Conservation (phyloP, 2,797 vertebrate genomes). For the Lacerta bilineata region DNA sequence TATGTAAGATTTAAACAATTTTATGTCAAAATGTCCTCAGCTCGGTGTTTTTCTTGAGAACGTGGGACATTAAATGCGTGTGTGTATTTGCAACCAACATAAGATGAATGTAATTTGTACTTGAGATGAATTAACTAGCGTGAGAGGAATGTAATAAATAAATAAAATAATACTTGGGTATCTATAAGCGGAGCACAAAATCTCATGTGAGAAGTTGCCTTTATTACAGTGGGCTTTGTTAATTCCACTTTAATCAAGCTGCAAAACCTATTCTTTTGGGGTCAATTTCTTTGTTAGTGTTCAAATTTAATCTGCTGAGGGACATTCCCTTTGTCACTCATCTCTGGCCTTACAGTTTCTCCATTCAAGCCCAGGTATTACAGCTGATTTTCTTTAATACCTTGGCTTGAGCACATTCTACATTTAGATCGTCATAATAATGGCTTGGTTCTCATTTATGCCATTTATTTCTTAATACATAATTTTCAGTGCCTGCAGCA, state of each 20-base stretch:
- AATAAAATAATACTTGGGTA: no score
- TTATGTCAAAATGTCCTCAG: neutral
- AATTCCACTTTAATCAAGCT: neutral
- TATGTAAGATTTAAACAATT: neutral
- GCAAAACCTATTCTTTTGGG: neutral
- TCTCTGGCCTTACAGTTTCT: neutral
- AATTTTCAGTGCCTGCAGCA: neutral
- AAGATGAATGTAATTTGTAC: neutral
- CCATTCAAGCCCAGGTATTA: neutral
- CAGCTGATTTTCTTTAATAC: neutral
- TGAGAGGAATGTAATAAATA: neutral
- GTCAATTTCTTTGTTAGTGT: neutral
- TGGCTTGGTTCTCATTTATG: neutral
- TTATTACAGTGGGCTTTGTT: neutral
- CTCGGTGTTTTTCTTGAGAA: neutral
- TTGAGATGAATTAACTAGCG: no score
- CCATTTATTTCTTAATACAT: conserved; percentile 10
- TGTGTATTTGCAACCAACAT: neutral
- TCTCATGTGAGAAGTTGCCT: neutral
- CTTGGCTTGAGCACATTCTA: neutral
- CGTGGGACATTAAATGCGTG: neutral
- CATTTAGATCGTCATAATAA: neutral
- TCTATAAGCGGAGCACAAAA: neutral
- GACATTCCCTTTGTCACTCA: neutral
- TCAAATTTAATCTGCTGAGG: neutral